Percentiles rank a stretch among this genome's conserved stretches.
These are phyloP conservation scores for Ormyrus labotus DNA, from an alignment of 2,888 invertebrate species.

Conservation along the genomic window DNA sequence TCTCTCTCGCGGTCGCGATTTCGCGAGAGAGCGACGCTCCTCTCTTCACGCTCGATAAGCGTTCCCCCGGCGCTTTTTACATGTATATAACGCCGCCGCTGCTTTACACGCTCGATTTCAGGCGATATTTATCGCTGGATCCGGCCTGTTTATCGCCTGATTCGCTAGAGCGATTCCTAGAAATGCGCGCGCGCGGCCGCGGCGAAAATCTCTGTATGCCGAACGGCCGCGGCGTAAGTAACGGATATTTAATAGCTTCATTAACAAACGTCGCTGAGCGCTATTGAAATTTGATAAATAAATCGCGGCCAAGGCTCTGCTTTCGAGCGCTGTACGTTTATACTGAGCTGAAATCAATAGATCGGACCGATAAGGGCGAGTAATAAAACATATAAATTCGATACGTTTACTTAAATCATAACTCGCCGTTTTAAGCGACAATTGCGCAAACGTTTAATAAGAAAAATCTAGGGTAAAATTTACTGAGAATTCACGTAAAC, in stretches of 20 bases:
- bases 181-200: not conserved
- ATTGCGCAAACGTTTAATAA: too few relatives aligned
- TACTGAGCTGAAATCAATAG: too few relatives aligned
- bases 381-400: not conserved
- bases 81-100: too few relatives aligned
- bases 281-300: too few relatives aligned
- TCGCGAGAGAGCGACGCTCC: not conserved
- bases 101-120: conserved; percentile 57
- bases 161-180: conserved; percentile 38
- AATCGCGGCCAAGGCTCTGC: too few relatives aligned
- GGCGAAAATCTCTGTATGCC: not conserved
- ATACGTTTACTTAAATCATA: too few relatives aligned
- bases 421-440: too few relatives aligned
- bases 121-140: conserved; percentile 51
- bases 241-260: conserved; percentile 11
- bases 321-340: too few relatives aligned
- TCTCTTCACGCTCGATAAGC: not conserved
- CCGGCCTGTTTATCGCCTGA: conserved; percentile 35
- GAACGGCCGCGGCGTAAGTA: not conserved
- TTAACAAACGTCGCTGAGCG: not conserved
- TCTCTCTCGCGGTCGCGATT: not conserved
- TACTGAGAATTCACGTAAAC: too few relatives aligned
- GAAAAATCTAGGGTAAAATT: too few relatives aligned
- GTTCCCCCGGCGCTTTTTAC: too few relatives aligned
- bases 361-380: not conserved